These are phyloP conservation scores for Crocodylus rhombifer DNA, from an alignment of 2,797 vertebrate genomes.

Conservation along the genomic window DNA sequence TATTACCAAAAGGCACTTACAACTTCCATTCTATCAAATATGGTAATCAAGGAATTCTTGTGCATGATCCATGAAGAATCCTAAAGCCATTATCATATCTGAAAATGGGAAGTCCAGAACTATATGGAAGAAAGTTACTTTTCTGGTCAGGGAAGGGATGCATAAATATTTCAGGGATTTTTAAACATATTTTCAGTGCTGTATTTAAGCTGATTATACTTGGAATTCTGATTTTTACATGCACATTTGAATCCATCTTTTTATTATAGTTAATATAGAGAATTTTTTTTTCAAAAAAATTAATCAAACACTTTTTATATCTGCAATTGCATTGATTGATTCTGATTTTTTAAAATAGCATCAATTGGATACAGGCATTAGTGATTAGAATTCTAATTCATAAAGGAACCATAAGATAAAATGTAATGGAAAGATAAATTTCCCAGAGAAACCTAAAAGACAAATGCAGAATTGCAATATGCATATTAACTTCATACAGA, in stretches of 20 bases:
- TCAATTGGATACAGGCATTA: neutral
- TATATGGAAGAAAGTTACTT: neutral
- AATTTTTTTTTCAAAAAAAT: neutral
- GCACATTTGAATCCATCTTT: neutral
- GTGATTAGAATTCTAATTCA: neutral
- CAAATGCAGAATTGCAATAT: conserved; percentile 41
- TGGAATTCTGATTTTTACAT: neutral
- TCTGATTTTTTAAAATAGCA: conserved; percentile 31
- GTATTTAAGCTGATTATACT: neutral
- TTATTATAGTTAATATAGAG: neutral
- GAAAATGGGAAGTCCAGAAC: neutral
- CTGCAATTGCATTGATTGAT: neutral
- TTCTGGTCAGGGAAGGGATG: neutral
- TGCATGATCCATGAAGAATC: neutral
- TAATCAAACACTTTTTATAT: conserved; percentile 7
- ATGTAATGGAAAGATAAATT: conserved; percentile 53
- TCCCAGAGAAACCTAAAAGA: conserved; percentile 48
- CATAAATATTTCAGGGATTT: neutral
- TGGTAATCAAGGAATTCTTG: neutral
- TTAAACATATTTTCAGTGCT: neutral
- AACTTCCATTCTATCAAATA: neutral
- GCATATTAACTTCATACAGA: conserved; percentile 8
- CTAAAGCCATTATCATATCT: neutral
- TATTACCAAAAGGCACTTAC: neutral
- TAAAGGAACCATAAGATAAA: conserved; percentile 8